These are phyloP conservation scores for Phragmatobia fuliginosa DNA, from an alignment of 2,888 invertebrate species.

Conservation along the genomic window DNA sequence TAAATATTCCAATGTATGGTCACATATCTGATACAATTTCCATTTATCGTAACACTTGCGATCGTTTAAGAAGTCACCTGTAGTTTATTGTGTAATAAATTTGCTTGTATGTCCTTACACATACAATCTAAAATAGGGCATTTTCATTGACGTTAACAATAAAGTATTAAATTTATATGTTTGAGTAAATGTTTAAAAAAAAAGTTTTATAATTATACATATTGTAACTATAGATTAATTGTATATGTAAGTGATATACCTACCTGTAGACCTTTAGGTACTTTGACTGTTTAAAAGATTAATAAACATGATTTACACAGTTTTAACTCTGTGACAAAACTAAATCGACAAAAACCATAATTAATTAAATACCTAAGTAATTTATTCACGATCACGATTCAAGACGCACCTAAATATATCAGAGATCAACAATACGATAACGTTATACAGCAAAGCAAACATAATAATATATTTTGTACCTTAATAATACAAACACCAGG, in stretches of 20 bases:
- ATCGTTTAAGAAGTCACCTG: conserved; percentile 48
- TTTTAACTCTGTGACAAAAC: background rate
- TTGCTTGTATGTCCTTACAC: conserved; percentile 42
- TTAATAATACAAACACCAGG: conserved; percentile 51
- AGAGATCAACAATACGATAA: conserved; percentile 31
- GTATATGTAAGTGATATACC: no score
- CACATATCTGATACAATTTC: conserved; percentile 71
- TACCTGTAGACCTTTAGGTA: no score
- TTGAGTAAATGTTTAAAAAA: conserved; percentile 2
- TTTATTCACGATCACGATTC: conserved; percentile 10
- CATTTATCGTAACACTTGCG: conserved; percentile 68
- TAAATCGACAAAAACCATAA: background rate
- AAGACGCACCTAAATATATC: conserved; percentile 12
- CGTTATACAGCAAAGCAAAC: conserved; percentile 37
- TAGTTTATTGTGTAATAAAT: conserved; percentile 48
- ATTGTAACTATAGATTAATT: no score
- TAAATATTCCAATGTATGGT: conserved; percentile 74
- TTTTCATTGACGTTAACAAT: conserved; percentile 46
- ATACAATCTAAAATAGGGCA: conserved; percentile 35
- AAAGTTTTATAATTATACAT: no score
- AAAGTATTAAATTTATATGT: conserved; percentile 33
- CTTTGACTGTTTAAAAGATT: no score
- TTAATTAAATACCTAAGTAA: conserved; percentile 15
- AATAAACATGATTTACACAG: background rate
- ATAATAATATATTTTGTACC: conserved; percentile 41